These are phyloP conservation scores for Halcyon chelicuti DNA, from an alignment of 2,797 vertebrate genomes.

Conservation along the genomic window DNA sequence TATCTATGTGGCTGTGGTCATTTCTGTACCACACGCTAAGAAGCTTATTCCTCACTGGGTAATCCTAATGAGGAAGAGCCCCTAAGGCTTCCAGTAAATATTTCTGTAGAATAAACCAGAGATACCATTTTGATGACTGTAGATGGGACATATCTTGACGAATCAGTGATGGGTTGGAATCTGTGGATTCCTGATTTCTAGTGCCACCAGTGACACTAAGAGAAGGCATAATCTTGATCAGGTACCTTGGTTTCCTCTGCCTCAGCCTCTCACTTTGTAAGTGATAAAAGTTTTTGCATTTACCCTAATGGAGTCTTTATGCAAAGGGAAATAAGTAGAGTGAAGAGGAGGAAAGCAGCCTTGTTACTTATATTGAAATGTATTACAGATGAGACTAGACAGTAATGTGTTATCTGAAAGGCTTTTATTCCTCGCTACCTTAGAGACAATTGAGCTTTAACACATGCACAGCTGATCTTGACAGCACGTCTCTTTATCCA, in stretches of 20 bases:
- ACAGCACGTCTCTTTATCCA: constrained; percentile 3
- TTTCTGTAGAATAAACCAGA: neutral
- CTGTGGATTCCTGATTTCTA: neutral
- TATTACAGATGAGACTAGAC: neutral
- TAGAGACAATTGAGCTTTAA: constrained; percentile 38
- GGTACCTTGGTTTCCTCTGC: neutral
- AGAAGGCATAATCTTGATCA: neutral
- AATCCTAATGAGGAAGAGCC: neutral
- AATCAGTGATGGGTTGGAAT: neutral
- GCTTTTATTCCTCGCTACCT: constrained; percentile 25
- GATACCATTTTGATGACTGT: neutral
- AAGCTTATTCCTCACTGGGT: neutral
- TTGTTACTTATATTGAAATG: neutral
- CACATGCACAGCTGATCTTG: constrained; percentile 20
- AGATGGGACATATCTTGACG: rapidly evolving
- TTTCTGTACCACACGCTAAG: neutral
- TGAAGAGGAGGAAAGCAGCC: neutral
- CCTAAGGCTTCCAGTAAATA: neutral
- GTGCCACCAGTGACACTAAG: neutral
- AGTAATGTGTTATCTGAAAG: neutral
- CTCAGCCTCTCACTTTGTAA: neutral
- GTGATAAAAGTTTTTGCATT: neutral
- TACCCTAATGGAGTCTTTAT: neutral
- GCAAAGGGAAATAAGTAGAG: neutral
- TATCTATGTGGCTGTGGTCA: neutral